phyloP scores from a whole-genome alignment of 2,113 vertebrate genomes.

The Heptranchias perlo region DNA sequence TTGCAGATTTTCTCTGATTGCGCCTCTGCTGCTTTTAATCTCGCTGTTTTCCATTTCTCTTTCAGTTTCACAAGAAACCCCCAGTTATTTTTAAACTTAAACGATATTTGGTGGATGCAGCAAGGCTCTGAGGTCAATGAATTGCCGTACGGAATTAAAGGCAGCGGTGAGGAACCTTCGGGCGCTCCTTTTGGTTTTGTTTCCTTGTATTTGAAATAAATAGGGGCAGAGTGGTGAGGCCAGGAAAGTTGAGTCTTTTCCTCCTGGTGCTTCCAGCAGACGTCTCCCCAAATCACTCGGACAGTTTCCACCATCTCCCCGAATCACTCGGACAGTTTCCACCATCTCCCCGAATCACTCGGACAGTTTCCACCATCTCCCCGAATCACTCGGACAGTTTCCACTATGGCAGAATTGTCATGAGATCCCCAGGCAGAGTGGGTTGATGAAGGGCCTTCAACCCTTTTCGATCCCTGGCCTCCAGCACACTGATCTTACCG shows the following conservation, averaged over 20 bases:
- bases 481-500: neutral
- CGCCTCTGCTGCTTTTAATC: neutral
- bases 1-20: neutral
- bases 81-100: constrained; percentile 75
- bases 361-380: neutral
- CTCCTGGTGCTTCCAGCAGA: neutral
- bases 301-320: too few relatives aligned
- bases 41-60: constrained; percentile 40
- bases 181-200: neutral
- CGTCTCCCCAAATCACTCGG: too few relatives aligned
- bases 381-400: neutral
- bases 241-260: neutral
- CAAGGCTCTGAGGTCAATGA: constrained; percentile 60
- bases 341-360: neutral
- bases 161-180: constrained; percentile 67
- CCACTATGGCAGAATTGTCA: neutral
- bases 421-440: neutral
- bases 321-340: too few relatives aligned
- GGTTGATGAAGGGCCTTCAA: neutral
- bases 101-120: constrained; percentile 78
- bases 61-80: constrained; percentile 55
- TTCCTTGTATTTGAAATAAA: neutral
- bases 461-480: neutral
- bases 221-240: neutral
- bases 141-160: constrained; percentile 83